Evolutionary conservation across 2,113 vertebrate species (phyloP).

Genomic region (Hucho hucho): DNA sequence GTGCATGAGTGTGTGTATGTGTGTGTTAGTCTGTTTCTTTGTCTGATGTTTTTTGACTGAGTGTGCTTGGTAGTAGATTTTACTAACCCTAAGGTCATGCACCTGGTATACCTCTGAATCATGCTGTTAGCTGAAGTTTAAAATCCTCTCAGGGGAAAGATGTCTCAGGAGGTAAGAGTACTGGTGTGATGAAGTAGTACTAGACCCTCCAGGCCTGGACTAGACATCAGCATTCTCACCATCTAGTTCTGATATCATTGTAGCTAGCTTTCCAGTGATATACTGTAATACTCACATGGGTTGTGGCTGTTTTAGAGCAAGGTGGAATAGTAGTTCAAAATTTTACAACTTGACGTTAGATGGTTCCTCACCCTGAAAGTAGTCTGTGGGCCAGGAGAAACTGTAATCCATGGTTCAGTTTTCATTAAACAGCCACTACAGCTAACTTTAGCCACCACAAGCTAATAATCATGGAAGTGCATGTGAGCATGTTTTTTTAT

Average conservation of each 20-base stretch:
- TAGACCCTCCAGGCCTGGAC: constrained; percentile 64
- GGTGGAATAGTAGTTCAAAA: neutral
- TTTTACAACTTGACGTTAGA: constrained; percentile 26
- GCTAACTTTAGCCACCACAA: too few relatives aligned
- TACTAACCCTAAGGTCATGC: constrained; percentile 72
- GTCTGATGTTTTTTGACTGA: constrained; percentile 45
- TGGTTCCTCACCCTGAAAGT: too few relatives aligned
- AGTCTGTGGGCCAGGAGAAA: too few relatives aligned
- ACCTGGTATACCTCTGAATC: constrained; percentile 77
- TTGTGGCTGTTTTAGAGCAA: neutral
- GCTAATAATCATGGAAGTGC: too few relatives aligned
- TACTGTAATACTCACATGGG: constrained; percentile 20
- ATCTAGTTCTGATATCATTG: constrained; percentile 54
- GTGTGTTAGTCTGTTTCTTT: constrained; percentile 25
- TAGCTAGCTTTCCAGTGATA: constrained; percentile 53
- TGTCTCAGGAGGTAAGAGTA: constrained; percentile 70
- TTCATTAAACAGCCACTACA: too few relatives aligned
- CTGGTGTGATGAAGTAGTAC: constrained; percentile 70
- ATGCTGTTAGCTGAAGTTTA: constrained; percentile 65
- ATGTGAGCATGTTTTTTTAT: too few relatives aligned
- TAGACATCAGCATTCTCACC: constrained; percentile 60
- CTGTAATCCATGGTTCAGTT: too few relatives aligned
- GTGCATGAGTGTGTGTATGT: neutral
- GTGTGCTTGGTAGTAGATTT: constrained; percentile 66
- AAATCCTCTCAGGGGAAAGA: constrained; percentile 66